These are phyloP conservation scores for Astreopora myriophthalma DNA, from an alignment of 64 coral and sea anemone genomes.

Conservation along the genomic window DNA sequence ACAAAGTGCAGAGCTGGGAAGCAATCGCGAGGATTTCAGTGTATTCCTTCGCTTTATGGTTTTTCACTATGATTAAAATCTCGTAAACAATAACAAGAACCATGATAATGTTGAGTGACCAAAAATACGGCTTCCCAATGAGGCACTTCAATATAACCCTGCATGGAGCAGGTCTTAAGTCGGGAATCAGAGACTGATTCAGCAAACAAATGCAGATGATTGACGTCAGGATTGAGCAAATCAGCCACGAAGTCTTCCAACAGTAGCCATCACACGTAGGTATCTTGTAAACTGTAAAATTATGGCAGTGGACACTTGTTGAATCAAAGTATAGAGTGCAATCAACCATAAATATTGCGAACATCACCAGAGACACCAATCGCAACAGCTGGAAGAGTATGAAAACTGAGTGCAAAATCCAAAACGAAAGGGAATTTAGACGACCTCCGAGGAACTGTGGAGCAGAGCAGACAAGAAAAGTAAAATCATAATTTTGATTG, in stretches of 20 bases:
- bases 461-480: background rate
- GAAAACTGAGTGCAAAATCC: background rate
- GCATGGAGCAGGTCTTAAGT: background rate
- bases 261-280: constrained; percentile 61
- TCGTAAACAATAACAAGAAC: constrained; percentile 55
- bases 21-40: constrained; percentile 34
- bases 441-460: background rate
- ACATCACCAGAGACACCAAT: constrained; percentile 51
- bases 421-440: background rate
- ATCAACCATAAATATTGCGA: constrained; percentile 67
- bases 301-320: constrained; percentile 70
- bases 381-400: constrained; percentile 67
- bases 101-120: constrained; percentile 52
- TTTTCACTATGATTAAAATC: constrained; percentile 30
- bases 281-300: constrained; percentile 62
- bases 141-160: background rate
- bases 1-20: constrained; percentile 43
- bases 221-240: constrained; percentile 57
- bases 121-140: constrained; percentile 62
- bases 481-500: too few relatives aligned
- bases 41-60: background rate
- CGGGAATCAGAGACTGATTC: background rate
- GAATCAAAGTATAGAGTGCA: constrained; percentile 63
- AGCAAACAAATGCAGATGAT: constrained; percentile 17
- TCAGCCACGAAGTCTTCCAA: constrained; percentile 71